These are phyloP conservation scores for Amphiprion clarkii DNA, from an alignment of 2,797 vertebrate genomes.

Conservation along the genomic window DNA sequence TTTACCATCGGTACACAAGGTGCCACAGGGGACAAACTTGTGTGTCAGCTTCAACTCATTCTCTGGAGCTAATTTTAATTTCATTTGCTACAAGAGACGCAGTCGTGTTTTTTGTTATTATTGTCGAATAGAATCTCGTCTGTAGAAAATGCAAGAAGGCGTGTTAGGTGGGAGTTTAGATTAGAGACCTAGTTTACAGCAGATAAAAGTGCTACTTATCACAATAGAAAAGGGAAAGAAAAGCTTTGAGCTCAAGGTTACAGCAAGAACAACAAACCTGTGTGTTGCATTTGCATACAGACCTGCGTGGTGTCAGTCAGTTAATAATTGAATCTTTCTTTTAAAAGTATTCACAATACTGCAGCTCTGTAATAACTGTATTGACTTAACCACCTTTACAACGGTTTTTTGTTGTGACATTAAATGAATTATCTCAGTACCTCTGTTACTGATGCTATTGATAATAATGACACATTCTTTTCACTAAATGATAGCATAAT, in stretches of 20 bases:
- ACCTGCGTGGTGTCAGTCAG: conserved; percentile 20
- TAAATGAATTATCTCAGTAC: conserved; percentile 4
- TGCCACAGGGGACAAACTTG: conserved; percentile 38
- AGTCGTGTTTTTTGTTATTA: conserved; percentile 3
- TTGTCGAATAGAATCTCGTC: conserved; percentile 13
- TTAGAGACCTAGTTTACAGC: conserved; percentile 17
- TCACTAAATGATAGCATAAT: conserved; percentile 37
- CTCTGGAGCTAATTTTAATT: conserved; percentile 45
- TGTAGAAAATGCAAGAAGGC: conserved; percentile 15
- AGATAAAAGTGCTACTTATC: conserved; percentile 29
- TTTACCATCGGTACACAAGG: conserved; percentile 36
- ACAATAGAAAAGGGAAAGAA: neutral
- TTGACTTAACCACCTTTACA: neutral
- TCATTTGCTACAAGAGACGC: conserved; percentile 38
- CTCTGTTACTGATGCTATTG: conserved; percentile 9
- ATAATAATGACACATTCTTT: conserved; percentile 24
- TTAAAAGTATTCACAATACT: conserved; percentile 6
- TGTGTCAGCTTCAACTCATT: conserved; percentile 37
- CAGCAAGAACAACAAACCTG: conserved; percentile 1
- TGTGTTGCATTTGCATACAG: conserved; percentile 18
- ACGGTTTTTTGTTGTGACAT: neutral
- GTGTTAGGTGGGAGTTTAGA: conserved; percentile 24
- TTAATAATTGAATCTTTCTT: conserved; percentile 27
- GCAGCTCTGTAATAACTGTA: neutral
- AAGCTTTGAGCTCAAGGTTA: conserved; percentile 26